phyloP scores from a whole-genome alignment of 2,797 vertebrate genomes.

The Anas capensis region DNA sequence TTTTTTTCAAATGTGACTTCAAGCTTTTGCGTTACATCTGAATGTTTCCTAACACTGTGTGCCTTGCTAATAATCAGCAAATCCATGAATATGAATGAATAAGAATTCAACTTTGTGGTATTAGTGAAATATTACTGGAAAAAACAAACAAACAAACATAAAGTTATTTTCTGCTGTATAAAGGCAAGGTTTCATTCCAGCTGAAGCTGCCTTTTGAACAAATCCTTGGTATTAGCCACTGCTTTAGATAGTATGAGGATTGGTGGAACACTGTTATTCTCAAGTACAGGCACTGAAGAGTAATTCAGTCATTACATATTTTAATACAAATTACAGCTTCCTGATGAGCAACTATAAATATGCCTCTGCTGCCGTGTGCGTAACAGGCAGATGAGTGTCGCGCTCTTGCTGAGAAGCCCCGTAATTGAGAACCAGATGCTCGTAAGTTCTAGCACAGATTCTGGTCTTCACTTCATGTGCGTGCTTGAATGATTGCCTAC shows the following conservation, averaged over 20 bases:
- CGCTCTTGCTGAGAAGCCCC: neutral
- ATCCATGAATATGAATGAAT: neutral
- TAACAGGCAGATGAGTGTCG: neutral
- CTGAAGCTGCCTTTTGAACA: neutral
- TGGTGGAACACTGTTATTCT: neutral
- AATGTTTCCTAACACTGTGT: neutral
- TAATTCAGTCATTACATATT: slow-evolving; percentile 45
- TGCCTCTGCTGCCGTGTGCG: neutral
- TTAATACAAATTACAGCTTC: slow-evolving; percentile 57
- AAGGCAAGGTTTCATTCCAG: neutral
- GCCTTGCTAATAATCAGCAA: neutral
- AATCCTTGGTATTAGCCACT: slow-evolving; percentile 11
- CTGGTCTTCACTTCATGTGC: neutral
- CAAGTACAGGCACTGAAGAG: neutral
- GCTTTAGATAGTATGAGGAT: neutral
- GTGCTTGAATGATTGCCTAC: neutral
- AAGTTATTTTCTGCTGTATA: neutral
- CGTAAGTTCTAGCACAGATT: neutral
- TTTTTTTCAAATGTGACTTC: neutral
- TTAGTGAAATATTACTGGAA: neutral
- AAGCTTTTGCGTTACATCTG: neutral
- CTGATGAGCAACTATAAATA: slow-evolving; percentile 57
- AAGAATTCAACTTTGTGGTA: neutral
- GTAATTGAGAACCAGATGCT: slow-evolving; percentile 17
- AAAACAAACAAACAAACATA: neutral